These are phyloP conservation scores for Hirtodrosophila confusa DNA, from an alignment of 2,888 invertebrate species.

Conservation along the genomic window DNA sequence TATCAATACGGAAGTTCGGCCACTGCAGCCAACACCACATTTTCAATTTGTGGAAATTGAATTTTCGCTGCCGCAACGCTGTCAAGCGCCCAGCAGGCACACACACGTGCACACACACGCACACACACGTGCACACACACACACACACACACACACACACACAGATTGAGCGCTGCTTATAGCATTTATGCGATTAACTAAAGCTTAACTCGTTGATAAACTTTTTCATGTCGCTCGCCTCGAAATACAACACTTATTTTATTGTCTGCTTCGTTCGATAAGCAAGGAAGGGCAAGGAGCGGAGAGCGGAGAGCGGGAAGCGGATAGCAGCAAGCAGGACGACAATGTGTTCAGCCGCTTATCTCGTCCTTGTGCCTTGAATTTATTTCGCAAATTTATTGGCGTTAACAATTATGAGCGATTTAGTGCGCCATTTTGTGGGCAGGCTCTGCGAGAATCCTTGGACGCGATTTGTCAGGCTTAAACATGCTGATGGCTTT, in stretches of 20 bases:
- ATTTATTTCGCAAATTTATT: conserved; percentile 49
- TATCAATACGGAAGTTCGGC: conserved; percentile 55
- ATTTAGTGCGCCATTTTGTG: conserved; percentile 49
- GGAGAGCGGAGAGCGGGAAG: background rate
- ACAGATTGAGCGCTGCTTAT: conserved; percentile 38
- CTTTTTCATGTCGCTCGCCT: conserved; percentile 19
- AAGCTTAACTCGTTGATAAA: conserved; percentile 65
- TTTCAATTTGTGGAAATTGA: conserved; percentile 74
- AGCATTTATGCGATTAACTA: conserved; percentile 57
- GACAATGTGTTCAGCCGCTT: conserved; percentile 11
- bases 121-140: conserved; percentile 3
- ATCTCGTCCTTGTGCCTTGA: conserved; percentile 17
- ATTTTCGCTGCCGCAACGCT: conserved; percentile 55
- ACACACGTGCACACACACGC: background rate
- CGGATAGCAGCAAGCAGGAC: background rate
- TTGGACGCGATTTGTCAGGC: conserved; percentile 51
- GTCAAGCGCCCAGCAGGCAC: conserved; percentile 17
- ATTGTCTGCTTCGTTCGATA: conserved; percentile 41
- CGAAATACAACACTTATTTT: conserved; percentile 24
- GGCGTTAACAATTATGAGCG: conserved; percentile 60
- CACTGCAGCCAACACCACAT: conserved; percentile 52
- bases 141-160: conserved; percentile 1
- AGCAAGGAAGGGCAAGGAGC: background rate
- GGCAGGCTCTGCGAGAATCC: background rate
- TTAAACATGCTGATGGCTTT: conserved; percentile 42